Percentiles rank a stretch among this genome's conserved stretches.
Evolutionary conservation across 2,113 vertebrate species (phyloP).

Genomic region (Theropithecus gelada): DNA sequence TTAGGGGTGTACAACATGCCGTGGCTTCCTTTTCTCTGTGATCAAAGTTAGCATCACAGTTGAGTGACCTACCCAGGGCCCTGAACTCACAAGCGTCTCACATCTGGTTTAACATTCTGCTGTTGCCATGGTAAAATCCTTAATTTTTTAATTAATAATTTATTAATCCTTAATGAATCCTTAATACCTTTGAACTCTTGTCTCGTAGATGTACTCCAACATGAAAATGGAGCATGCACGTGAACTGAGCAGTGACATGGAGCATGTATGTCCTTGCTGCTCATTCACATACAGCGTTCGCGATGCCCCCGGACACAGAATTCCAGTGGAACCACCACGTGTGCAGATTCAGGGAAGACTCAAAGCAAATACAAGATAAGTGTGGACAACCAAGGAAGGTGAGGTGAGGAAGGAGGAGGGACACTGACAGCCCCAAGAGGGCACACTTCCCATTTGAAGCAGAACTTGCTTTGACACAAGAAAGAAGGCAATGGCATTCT

Average conservation of each 20-base stretch:
- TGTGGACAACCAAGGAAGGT: no score
- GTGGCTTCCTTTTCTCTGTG: background rate
- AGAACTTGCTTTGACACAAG: background rate
- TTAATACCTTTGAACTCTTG: background rate
- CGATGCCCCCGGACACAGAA: background rate
- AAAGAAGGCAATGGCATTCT: background rate
- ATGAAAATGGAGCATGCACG: rapidly evolving
- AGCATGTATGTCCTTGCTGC: rapidly evolving
- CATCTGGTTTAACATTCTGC: background rate
- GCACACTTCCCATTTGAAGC: background rate
- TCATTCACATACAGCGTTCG: rapidly evolving
- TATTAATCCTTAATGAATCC: no score
- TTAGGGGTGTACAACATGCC: rapidly evolving
- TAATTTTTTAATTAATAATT: background rate
- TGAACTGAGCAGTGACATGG: background rate
- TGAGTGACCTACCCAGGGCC: rapidly evolving
- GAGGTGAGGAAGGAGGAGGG: no score
- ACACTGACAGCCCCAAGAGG: rapidly evolving
- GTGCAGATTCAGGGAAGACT: background rate
- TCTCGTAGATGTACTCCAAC: background rate
- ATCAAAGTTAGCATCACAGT: background rate
- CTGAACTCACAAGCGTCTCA: background rate
- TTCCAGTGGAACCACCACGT: background rate
- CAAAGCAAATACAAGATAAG: background rate
- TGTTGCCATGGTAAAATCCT: background rate